A percentile compares a stretch with the other conserved stretches of the same genome.
phyloP scores from a whole-genome alignment of 2,797 vertebrate genomes.

The Lacerta bilineata region DNA sequence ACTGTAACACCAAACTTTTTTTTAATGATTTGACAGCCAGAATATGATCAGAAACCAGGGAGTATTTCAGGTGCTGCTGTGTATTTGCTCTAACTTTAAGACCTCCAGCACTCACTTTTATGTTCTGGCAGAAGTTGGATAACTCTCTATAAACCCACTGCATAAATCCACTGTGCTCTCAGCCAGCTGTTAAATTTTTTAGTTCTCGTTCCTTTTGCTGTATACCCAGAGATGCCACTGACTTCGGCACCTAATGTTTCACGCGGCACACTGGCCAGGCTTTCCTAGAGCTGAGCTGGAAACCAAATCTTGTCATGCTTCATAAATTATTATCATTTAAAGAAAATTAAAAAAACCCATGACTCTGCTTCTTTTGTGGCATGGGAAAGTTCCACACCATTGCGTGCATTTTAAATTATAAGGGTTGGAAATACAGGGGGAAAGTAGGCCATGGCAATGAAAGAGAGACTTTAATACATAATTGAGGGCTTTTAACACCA shows the following conservation, averaged over 20 bases:
- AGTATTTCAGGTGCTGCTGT: constrained; percentile 41
- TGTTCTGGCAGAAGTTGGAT: constrained; percentile 32
- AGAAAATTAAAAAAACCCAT: constrained; percentile 39
- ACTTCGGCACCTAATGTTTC: constrained; percentile 52
- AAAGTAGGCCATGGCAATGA: constrained; percentile 6
- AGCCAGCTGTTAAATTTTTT: constrained; percentile 55
- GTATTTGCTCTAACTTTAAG: neutral
- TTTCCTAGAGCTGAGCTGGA: constrained; percentile 55
- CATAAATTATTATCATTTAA: constrained; percentile 48
- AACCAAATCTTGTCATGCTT: constrained; percentile 52
- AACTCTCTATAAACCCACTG: neutral
- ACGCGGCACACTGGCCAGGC: constrained; percentile 12
- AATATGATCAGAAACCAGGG: constrained; percentile 11
- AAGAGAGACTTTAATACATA: neutral
- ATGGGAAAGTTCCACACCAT: constrained; percentile 47
- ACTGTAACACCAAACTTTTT: constrained; percentile 14
- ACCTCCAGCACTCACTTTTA: constrained; percentile 35
- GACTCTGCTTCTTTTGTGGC: constrained; percentile 57
- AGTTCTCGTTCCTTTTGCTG: constrained; percentile 45
- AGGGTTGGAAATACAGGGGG: neutral
- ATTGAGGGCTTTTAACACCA: neutral
- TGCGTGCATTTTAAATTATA: constrained; percentile 31
- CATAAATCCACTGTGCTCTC: constrained; percentile 53
- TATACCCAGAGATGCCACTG: constrained; percentile 51
- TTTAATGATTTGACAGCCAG: constrained; percentile 37